These are phyloP conservation scores for Tinea pellionella DNA, from an alignment of 2,888 invertebrate genomes.

Conservation along the genomic window DNA sequence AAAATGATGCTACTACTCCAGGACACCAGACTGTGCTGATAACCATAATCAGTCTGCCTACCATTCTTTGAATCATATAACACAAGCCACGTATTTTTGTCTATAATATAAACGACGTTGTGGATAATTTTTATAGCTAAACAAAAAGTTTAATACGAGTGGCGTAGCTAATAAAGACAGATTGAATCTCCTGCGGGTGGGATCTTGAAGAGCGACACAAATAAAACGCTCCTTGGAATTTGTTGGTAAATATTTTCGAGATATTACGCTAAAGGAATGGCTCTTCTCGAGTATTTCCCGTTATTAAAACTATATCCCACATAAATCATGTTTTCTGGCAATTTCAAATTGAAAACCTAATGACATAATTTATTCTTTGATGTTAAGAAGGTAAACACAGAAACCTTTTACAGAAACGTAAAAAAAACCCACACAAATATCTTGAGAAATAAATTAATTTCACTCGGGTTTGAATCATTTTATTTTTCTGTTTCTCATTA, in stretches of 20 bases:
- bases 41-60: no score
- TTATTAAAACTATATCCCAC: background rate
- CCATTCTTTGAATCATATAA: no score
- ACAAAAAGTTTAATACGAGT: background rate
- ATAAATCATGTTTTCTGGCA: background rate
- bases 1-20: no score
- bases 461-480: background rate
- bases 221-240: background rate
- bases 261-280: background rate
- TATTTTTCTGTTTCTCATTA: background rate
- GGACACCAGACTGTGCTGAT: no score
- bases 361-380: no score
- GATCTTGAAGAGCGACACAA: background rate
- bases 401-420: no score
- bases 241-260: background rate
- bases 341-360: background rate
- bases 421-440: background rate
- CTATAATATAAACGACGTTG: background rate
- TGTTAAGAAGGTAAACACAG: no score
- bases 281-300: background rate
- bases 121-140: background rate
- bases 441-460: background rate
- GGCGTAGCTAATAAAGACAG: background rate
- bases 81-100: no score
- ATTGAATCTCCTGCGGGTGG: background rate